phyloP scores from a whole-genome alignment of 2,888 invertebrate genomes.

The Pachycephus smyrnensis region DNA sequence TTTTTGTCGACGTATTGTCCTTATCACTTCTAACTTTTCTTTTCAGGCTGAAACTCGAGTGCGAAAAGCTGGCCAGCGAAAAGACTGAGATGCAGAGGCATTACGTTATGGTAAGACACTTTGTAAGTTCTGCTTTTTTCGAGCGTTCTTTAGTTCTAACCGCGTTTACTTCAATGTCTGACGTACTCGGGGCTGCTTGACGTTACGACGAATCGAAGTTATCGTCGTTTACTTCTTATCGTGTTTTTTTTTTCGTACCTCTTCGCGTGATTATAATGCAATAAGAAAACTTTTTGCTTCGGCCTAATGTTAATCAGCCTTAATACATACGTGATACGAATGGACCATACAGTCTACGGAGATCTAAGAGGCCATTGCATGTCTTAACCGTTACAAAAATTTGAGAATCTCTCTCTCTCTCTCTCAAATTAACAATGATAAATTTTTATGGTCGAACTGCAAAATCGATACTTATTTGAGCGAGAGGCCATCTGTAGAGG shows the following conservation, averaged over 20 bases:
- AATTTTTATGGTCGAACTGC: no score
- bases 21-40: slow-evolving; percentile 35
- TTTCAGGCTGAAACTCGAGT: slow-evolving; percentile 94
- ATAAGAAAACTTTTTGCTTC: not conserved
- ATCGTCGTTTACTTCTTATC: not conserved
- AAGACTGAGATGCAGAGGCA: slow-evolving; percentile 99
- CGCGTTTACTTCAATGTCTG: not conserved
- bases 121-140: slow-evolving; percentile 36
- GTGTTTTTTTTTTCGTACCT: not conserved
- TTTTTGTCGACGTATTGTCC: slow-evolving; percentile 13
- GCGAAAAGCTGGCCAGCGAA: slow-evolving; percentile 96
- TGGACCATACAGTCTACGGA: no score
- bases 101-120: slow-evolving; percentile 93
- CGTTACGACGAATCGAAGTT: not conserved
- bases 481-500: not conserved
- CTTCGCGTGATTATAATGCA: not conserved
- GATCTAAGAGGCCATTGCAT: no score
- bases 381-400: no score
- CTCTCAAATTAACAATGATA: no score
- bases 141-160: no score
- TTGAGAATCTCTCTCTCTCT: no score
- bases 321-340: not conserved
- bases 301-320: not conserved
- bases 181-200: not conserved
- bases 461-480: not conserved